These are phyloP conservation scores for Gulo gulo DNA, from an alignment of 2,113 vertebrate genomes.

Conservation along the genomic window DNA sequence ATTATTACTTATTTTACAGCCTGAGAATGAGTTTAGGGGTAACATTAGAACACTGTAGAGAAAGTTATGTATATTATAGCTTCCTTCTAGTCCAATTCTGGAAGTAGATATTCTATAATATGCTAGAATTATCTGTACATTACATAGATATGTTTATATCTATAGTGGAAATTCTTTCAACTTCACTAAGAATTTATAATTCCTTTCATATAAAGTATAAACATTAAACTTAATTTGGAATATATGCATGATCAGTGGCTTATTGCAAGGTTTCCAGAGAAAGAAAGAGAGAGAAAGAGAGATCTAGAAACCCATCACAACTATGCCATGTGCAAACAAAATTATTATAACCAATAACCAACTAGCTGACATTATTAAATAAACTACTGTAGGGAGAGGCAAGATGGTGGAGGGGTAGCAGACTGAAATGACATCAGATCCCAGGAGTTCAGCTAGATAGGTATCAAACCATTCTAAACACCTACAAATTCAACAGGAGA, in stretches of 20 bases:
- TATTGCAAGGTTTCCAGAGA: not conserved
- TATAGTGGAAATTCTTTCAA: not conserved
- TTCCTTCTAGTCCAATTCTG: not conserved
- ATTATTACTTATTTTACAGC: not conserved
- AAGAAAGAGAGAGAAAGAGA: not conserved
- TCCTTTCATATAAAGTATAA: not conserved
- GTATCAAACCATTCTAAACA: no score
- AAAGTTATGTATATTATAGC: not conserved
- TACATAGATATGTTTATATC: not conserved
- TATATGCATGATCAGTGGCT: not conserved
- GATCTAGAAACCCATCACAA: not conserved
- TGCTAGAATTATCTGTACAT: not conserved
- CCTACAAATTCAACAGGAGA: no score
- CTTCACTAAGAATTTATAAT: no score
- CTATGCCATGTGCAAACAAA: not conserved
- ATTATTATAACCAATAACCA: not conserved
- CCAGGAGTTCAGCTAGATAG: no score
- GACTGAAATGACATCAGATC: no score
- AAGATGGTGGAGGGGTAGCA: no score
- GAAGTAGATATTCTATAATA: not conserved
- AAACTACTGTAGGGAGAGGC: no score
- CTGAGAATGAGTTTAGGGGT: not conserved
- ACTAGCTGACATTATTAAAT: not conserved
- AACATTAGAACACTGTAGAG: not conserved
- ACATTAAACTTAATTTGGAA: not conserved